phyloP scores from a whole-genome alignment of 92 coral and sea anemone species.

The Paramuricea clavata region DNA sequence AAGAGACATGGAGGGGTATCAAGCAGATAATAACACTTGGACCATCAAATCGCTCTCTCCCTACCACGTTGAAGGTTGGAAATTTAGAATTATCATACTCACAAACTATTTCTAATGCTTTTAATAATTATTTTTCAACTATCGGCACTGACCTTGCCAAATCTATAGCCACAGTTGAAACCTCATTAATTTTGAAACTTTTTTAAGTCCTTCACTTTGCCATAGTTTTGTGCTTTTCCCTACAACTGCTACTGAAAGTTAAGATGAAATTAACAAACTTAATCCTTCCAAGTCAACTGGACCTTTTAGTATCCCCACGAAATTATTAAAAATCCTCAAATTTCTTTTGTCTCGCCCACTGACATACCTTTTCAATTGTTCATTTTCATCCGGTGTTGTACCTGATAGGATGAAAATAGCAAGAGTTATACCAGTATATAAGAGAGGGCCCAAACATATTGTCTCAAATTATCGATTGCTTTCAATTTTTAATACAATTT shows the following conservation, averaged over 20 bases:
- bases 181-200: background rate
- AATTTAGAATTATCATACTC: constrained; percentile 8
- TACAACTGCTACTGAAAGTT: constrained; percentile 42
- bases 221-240: constrained; percentile 41
- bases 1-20: constrained; percentile 43
- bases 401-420: constrained; percentile 66
- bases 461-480: constrained; percentile 61
- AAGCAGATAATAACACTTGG: constrained; percentile 28
- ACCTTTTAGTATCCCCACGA: too few relatives aligned
- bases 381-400: constrained; percentile 53
- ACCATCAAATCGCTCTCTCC: background rate
- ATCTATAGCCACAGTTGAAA: background rate
- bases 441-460: constrained; percentile 52
- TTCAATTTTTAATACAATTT: constrained; percentile 56
- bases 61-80: constrained; percentile 14
- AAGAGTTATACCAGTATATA: constrained; percentile 57
- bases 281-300: too few relatives aligned
- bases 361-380: constrained; percentile 40
- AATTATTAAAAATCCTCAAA: constrained; percentile 45
- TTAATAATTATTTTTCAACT: constrained; percentile 48
- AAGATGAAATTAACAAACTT: constrained; percentile 39
- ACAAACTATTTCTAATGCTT: constrained; percentile 36
- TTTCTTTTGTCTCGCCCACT: constrained; percentile 45
- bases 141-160: constrained; percentile 32
- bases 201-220: too few relatives aligned